phyloP scores from a whole-genome alignment of 2,797 vertebrate species.

The Acipenser transmontanus region DNA sequence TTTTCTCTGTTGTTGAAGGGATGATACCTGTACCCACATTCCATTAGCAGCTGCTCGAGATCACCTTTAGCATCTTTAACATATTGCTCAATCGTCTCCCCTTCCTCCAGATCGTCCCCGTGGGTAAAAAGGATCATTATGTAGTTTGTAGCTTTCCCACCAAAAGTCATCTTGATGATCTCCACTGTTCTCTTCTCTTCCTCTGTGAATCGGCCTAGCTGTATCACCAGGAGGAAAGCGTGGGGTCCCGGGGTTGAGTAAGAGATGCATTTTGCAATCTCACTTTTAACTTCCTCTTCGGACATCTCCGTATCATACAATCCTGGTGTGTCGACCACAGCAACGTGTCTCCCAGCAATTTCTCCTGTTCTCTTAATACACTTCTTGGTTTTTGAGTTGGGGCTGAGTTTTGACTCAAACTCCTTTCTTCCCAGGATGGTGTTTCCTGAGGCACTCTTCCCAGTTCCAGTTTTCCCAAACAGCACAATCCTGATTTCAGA shows the following conservation, averaged over 20 bases:
- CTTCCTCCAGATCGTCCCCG: no score
- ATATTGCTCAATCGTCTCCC: no score
- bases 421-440: conserved; percentile 22
- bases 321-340: conserved; percentile 26
- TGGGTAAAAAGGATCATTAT: no score
- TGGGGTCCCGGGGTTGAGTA: conserved; percentile 10
- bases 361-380: neutral
- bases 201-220: no score
- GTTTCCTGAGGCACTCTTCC: conserved; percentile 37
- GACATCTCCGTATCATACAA: conserved; percentile 17
- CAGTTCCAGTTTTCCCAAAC: conserved; percentile 35
- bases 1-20: no score
- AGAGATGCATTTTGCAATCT: conserved; percentile 10
- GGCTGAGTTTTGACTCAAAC: rapidly evolving
- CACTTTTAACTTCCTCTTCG: neutral
- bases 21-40: no score
- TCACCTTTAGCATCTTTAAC: no score
- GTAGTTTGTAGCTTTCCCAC: no score
- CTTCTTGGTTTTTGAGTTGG: conserved; percentile 13
- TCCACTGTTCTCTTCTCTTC: no score
- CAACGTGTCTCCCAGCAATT: conserved; percentile 11
- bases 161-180: no score
- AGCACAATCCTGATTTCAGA: conserved; percentile 25
- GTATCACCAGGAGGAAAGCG: neutral
- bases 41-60: no score